Evolutionary conservation across 2,888 invertebrate species (phyloP), one percentile per base, ranked within the genome.

Genomic region (Amblyteles armatorius): DNA sequence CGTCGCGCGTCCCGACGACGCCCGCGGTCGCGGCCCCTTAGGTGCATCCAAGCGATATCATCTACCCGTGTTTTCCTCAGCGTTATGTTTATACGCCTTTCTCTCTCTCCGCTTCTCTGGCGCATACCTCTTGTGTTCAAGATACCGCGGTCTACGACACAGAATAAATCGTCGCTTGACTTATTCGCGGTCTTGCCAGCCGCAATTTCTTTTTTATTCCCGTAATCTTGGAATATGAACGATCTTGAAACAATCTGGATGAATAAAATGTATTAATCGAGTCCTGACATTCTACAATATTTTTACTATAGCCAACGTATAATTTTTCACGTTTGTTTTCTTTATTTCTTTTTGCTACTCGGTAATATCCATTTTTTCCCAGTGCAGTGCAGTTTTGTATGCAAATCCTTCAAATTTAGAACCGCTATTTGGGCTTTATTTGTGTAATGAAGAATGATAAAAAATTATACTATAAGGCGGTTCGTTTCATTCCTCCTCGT

Each of bases 41-140:
- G 92, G 92, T 93, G 92, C 91, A 93, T 91, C 90, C 84, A 78
- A 90, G 88, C 91, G 93, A 93, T 93, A 93, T 92, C 90, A 93
- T 93, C 93, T 93, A 92, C 92, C 90, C 90, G 91, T 93, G 92
- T 93, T 92, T 88, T 57, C 90, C 89, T 89, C 85, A 77, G 90
- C 92, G 91, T 92, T 92, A 91, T 93, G 92, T 91, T 92, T 92
- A 91, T 92, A 91, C 91, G 74, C 82, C 48, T 52, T 55, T 68
- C 71, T 83, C 89, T 85, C 88, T 57, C 22, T 57, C 57, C 26
- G 22, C 57, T 57, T 57, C 26, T 13, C 57, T 57, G 22, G 57
- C 26, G 91, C 91, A 92, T 92, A 91, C 90, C 88, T 90, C 90
- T 91, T 88, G 81, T 87, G 74, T 83, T 82, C 82, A 79, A 84